phyloP scores from a whole-genome alignment of 1,140 invertebrate genomes.

The Drosophila azteca region DNA sequence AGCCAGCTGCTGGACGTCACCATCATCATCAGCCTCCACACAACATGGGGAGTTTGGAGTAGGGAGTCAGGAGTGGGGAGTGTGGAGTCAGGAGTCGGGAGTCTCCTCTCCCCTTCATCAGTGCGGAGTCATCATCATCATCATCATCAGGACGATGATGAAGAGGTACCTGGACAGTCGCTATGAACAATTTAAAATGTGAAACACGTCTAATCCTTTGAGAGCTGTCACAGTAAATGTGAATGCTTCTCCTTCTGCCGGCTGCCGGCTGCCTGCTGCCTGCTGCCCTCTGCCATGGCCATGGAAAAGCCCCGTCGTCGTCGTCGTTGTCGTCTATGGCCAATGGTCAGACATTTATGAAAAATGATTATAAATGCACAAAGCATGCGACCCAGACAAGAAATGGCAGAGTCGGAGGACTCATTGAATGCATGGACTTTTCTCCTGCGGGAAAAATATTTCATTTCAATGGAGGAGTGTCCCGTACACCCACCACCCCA shows the following conservation, averaged over 20 bases:
- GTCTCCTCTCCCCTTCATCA: constrained; percentile 4
- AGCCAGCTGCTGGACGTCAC: constrained; percentile 35
- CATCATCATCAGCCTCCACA: constrained; percentile 13
- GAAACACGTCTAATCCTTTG: constrained; percentile 83
- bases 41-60: not conserved
- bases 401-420: constrained; percentile 11
- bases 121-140: constrained; percentile 16
- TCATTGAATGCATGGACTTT: too few species aligned
- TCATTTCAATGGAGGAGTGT: constrained; percentile 40
- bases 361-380: constrained; percentile 82
- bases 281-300: not conserved
- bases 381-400: constrained; percentile 55
- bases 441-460: not conserved
- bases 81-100: not conserved
- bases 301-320: not conserved
- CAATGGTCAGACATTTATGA: constrained; percentile 74
- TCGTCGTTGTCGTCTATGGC: constrained; percentile 15
- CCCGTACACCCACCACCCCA: not conserved
- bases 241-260: constrained; percentile 12
- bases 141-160: constrained; percentile 14
- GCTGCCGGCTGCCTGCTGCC: not conserved
- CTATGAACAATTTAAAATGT: constrained; percentile 68
- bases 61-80: not conserved
- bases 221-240: constrained; percentile 80
- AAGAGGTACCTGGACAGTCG: constrained; percentile 8